Evolutionary conservation across 2,113 vertebrate genomes (phyloP).

Genomic region (Apteryx mantelli): DNA sequence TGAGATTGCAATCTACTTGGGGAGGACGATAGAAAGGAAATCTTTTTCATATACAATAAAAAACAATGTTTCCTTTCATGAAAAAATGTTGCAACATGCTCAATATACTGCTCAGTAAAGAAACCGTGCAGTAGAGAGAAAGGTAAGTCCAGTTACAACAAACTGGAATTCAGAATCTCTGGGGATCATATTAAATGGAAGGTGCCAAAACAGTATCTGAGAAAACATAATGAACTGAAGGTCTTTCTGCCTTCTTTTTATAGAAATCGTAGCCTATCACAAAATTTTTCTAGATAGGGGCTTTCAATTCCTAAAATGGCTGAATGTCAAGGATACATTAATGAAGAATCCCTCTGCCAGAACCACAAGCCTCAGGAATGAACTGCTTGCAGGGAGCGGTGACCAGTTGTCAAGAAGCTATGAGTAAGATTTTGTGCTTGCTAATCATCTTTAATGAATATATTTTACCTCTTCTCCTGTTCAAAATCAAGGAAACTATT

Average conservation of each 20-base stretch:
- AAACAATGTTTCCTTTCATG: not conserved
- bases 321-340: not conserved
- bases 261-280: not conserved
- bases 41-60: not conserved
- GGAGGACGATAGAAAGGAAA: not conserved
- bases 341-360: not conserved
- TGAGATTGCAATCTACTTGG: not conserved
- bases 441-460: not conserved
- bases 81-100: not conserved
- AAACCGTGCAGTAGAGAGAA: not conserved
- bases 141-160: not conserved
- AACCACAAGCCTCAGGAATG: not conserved
- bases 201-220: not conserved
- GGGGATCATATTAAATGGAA: not conserved
- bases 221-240: not conserved
- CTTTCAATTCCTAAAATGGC: not conserved
- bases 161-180: not conserved
- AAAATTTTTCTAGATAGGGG: not conserved
- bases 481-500: not conserved
- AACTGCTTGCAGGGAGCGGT: not conserved
- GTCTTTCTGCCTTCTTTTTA: not conserved
- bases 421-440: not conserved
- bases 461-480: not conserved
- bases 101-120: not conserved
- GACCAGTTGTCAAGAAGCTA: not conserved